Evolutionary conservation across 2,113 vertebrate species (phyloP), one percentile per base, ranked within the genome.

Genomic region (Colistium nudipinnis): DNA sequence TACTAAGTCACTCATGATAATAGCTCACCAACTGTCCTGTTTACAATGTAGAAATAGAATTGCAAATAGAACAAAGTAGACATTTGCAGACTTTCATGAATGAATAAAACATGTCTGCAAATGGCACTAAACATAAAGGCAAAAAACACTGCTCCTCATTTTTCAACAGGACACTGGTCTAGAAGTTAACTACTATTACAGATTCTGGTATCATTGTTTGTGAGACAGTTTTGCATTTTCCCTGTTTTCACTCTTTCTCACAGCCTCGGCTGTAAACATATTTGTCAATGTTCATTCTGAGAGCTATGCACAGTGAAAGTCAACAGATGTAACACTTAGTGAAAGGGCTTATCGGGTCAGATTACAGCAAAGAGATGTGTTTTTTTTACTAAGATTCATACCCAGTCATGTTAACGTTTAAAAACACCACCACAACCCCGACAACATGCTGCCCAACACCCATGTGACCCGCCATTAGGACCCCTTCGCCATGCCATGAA

Each of bases 281-380:
- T 44, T 51, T 56, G 48, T 52, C 31, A n/a, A 14, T 59, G 73
- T 13, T 31, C 45, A 13, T 27, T 19, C 20, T 4, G 39, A 68
- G 27, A 28, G 43, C 62, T 10, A 12, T 3, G 38, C 53, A 47
- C 27, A 49, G 36, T 45, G 62, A 51, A 56, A 36, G 75, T 78
- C 61, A 82, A 70, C 60, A 70, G 35, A 61, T 77, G 53, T 80
- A 80, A 70, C 52, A 80, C 80, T 76, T 31, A 77, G 64, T 30
- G 31, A 49, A 51, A 36, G 31, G 39, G 30, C 59, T 70, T 35
- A 73, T 53, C 43, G 39, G 53, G 41, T 30, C 14, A 48, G 61
- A 70, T 67, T 67, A 70, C 56, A 47, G 41, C 31, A 20, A 55
- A 27, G 47, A 16, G 7, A 49, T 62, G 48, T 17, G 28, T 30